Percentiles rank a stretch among this genome's conserved stretches.
phyloP scores from a whole-genome alignment of 2,888 invertebrate species.

The Blera fallax region DNA sequence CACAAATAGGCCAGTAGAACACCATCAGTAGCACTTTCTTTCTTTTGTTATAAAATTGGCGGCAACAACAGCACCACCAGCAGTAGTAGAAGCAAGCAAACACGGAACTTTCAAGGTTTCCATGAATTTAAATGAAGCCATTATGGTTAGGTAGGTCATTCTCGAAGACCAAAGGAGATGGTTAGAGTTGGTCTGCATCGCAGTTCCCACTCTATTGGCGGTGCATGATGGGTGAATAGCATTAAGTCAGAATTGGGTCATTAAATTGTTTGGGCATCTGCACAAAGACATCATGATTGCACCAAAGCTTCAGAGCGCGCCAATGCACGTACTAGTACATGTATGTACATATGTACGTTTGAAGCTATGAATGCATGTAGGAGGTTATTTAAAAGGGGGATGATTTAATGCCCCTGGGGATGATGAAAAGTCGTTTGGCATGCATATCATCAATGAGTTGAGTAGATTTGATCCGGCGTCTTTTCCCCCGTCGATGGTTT shows the following conservation, averaged over 20 bases:
- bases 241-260: conserved; percentile 69
- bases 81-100: conserved; percentile 34
- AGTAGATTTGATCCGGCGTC: not conserved
- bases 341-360: conserved; percentile 6
- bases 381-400: conserved; percentile 22
- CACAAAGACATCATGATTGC: conserved; percentile 69
- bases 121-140: conserved; percentile 72
- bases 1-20: conserved; percentile 63
- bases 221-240: conserved; percentile 41
- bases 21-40: conserved; percentile 29
- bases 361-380: conserved; percentile 34
- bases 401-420: conserved; percentile 22
- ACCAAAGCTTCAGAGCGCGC: conserved; percentile 30
- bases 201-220: conserved; percentile 58
- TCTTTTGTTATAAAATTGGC: conserved; percentile 39
- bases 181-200: conserved; percentile 37
- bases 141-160: conserved; percentile 69
- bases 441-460: conserved; percentile 38
- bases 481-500: not conserved
- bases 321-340: conserved; percentile 23
- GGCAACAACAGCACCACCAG: not conserved
- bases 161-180: conserved; percentile 58
- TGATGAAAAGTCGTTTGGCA: conserved; percentile 51
- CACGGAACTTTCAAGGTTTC: conserved; percentile 69
- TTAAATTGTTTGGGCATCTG: conserved; percentile 71